Percentiles rank a stretch among this genome's conserved stretches.
Conservation (phyloP, 2,113 vertebrate genomes). For the Daboia siamensis region DNA sequence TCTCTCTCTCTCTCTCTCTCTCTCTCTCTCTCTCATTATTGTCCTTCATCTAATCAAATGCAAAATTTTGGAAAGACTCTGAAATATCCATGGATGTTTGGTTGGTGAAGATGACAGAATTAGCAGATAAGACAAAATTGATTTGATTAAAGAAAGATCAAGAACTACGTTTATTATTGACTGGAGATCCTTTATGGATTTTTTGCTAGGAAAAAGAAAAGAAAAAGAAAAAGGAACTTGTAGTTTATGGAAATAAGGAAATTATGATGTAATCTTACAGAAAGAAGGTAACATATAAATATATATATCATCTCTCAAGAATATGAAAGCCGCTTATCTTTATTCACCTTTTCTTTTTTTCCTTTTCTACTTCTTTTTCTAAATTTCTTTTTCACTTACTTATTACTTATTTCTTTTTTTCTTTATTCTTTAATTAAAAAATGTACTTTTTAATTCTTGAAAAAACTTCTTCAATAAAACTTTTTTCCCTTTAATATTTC, state of each 20-base stretch:
- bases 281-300: neutral
- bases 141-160: neutral
- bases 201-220: neutral
- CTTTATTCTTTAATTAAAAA: neutral
- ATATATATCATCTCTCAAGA: neutral
- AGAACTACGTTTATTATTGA: neutral
- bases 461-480: neutral
- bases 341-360: neutral
- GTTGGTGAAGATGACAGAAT: no score
- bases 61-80: no score
- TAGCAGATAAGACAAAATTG: no score
- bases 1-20: no score
- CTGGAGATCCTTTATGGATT: neutral
- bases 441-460: neutral
- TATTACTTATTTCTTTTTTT: neutral
- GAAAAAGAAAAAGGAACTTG: neutral
- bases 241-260: neutral
- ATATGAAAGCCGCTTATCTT: neutral
- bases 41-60: no score
- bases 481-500: neutral
- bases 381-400: neutral
- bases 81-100: no score
- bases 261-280: neutral
- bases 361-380: neutral
- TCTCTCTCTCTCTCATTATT: no score